Base-by-base conservation (phyloP, 2,797 vertebrate genomes). In the Parauchenoglanis punctatus region DNA sequence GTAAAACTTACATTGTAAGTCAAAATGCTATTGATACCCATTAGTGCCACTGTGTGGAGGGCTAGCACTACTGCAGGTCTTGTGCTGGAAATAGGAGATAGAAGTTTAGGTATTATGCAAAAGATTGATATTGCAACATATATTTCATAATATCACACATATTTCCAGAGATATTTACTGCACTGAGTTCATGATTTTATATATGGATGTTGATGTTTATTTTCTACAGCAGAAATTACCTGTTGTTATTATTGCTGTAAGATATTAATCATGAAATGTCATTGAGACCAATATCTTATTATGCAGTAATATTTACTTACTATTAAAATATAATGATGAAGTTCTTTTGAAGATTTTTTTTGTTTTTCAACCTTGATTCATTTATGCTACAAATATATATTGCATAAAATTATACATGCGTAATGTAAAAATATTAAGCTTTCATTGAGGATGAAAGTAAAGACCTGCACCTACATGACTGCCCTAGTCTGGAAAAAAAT, bases 11-110 rank as follows among this genome's bases (percentile, higher is more conserved):
- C n/a, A n/a, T n/a, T n/a, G n/a, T n/a, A 7, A 75, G 44, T 73
- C 20, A 25, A 18, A 23, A 80, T 23, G 18, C 10, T 0, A 10
- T 12, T 40, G 10, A 40, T 73, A 31, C n/a, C 2, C 56, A 59
- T 0, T 44, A 49, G 25, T 78, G 86, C 73, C 81, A 78, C 63
- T 44, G 31, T 67, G 81, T 87, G 86, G 81, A 12, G 49, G 40
- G 18, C 28, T 46, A 18, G 17, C 8, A n/a, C 10, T 67, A 77
- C 59, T 87, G 70, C 81, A 67, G 11, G 15, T 44, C 3, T 56
- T 77, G n/a, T 56, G 17, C n/a, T 56, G n/a, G 46, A 77, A 44
- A 25, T 20, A 52, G 49, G 49, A 76, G n/a, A 54, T 72, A 72
- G 46, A 46, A 46, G 46, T 3, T 7, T 7, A 3, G 7, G 46